Percentiles rank a stretch among this genome's conserved stretches.
Evolutionary conservation across 2,888 invertebrate species (phyloP).

Genomic region (Entomobrya proxima): DNA sequence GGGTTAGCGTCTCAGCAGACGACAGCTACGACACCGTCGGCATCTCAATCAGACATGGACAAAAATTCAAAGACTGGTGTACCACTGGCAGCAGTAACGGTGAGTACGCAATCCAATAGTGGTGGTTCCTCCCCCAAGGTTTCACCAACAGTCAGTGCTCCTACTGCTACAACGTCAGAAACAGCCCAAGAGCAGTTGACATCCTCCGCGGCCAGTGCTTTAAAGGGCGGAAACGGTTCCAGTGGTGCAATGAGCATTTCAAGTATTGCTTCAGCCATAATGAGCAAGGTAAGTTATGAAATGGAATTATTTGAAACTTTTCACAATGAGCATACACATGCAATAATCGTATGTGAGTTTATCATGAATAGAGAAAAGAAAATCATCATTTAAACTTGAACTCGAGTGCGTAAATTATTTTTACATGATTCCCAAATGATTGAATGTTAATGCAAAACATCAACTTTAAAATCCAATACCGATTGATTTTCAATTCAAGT

Average conservation of each 20-base stretch:
- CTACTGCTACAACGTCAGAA: not conserved
- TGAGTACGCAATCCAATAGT: constrained; percentile 12
- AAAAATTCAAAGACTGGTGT: constrained; percentile 21
- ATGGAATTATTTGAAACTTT: not conserved
- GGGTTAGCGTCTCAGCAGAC: constrained; percentile 33
- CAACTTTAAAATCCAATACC: constrained; percentile 1
- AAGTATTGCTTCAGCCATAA: constrained; percentile 62
- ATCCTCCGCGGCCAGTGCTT: not conserved
- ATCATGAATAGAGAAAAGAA: too few relatives aligned
- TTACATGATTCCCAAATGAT: too few relatives aligned
- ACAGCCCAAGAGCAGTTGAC: not conserved
- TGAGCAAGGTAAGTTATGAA: constrained; percentile 60
- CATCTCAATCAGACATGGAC: constrained; percentile 31
- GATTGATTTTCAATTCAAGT: constrained; percentile 29
- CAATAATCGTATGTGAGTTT: too few relatives aligned
- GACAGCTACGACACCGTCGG: constrained; percentile 15
- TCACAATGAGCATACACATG: too few relatives aligned
- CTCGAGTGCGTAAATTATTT: too few relatives aligned
- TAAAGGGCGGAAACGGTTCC: constrained; percentile 17
- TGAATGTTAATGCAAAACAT: not conserved
- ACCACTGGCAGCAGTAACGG: not conserved
- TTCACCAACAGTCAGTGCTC: not conserved
- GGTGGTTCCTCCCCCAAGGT: not conserved
- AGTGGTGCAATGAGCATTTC: constrained; percentile 55
- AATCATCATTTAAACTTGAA: too few relatives aligned